Evolutionary conservation across 2,888 invertebrate genomes (phyloP).

Genomic region (Hesperia comma): DNA sequence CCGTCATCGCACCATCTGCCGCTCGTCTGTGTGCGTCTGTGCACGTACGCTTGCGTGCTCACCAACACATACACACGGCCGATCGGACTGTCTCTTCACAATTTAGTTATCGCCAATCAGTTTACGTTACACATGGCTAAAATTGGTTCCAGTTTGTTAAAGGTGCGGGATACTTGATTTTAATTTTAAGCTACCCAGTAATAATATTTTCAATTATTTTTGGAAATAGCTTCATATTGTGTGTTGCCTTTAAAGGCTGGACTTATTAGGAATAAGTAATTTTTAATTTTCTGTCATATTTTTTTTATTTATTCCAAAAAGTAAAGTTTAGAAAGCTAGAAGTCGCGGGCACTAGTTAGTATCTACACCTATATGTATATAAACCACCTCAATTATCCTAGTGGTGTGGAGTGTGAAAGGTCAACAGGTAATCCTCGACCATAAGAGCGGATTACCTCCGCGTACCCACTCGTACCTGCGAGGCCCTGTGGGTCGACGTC

Average conservation of each 20-base stretch:
- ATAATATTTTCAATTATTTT: no score
- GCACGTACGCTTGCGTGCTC: background rate
- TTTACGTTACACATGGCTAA: no score
- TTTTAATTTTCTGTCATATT: no score
- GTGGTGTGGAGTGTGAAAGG: background rate
- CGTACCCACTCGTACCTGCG: background rate
- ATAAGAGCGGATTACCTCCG: conserved; percentile 1
- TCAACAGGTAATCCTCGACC: background rate
- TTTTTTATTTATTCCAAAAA: no score
- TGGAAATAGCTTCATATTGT: no score
- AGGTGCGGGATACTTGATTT: no score
- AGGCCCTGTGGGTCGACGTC: background rate
- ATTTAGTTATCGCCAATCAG: background rate
- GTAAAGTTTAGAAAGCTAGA: no score
- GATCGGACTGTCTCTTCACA: background rate
- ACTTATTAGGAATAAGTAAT: no score
- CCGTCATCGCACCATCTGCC: conserved; percentile 21
- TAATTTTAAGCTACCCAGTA: no score
- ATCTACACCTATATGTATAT: background rate
- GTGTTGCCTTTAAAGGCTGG: no score
- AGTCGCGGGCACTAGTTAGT: no score
- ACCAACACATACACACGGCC: background rate
- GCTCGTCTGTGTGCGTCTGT: background rate
- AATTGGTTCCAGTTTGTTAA: no score
- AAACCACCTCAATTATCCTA: conserved; percentile 1